Evolutionary conservation across 1,140 invertebrate genomes (phyloP).

Genomic region (Lordiphosa stackelbergi): DNA sequence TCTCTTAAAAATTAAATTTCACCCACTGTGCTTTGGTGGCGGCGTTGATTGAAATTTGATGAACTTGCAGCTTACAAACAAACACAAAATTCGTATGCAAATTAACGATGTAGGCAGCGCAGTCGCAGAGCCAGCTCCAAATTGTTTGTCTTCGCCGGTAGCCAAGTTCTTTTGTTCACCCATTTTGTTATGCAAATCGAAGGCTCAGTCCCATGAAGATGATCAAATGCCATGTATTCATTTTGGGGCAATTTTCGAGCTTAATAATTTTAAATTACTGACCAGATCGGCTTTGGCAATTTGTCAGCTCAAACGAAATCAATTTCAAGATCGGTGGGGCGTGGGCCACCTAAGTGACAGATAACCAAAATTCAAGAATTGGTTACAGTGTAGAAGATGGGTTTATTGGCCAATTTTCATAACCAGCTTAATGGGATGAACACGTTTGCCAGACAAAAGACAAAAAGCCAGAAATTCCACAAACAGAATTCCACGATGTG

Average conservation of each 20-base stretch:
- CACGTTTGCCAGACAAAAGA: slow-evolving; percentile 24
- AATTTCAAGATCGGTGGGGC: slow-evolving; percentile 28
- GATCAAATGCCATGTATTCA: slow-evolving; percentile 16
- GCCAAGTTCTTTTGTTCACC: slow-evolving; percentile 66
- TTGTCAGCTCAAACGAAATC: slow-evolving; percentile 52
- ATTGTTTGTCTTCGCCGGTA: slow-evolving; percentile 64
- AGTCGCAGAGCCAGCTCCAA: slow-evolving; percentile 50
- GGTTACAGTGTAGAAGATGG: slow-evolving; percentile 33
- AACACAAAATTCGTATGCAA: slow-evolving; percentile 65
- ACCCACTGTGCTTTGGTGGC: slow-evolving; percentile 10
- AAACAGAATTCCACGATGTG: slow-evolving; percentile 11
- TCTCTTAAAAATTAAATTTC: no score
- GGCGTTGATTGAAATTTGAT: slow-evolving; percentile 71
- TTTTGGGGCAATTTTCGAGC: slow-evolving; percentile 44
- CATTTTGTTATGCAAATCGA: slow-evolving; percentile 72
- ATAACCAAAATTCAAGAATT: slow-evolving; percentile 23
- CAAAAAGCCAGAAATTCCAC: slow-evolving; percentile 1
- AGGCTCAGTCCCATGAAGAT: slow-evolving; percentile 35
- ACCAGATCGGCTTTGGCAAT: slow-evolving; percentile 43
- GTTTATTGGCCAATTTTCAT: slow-evolving; percentile 48
- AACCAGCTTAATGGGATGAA: slow-evolving; percentile 31
- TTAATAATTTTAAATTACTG: slow-evolving; percentile 71
- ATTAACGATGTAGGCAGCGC: slow-evolving; percentile 28
- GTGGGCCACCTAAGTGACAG: slow-evolving; percentile 39
- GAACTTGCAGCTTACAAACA: slow-evolving; percentile 61